Base-by-base conservation (phyloP, 92 coral and sea anemone genomes). In the Parazoanthus darwini region DNA sequence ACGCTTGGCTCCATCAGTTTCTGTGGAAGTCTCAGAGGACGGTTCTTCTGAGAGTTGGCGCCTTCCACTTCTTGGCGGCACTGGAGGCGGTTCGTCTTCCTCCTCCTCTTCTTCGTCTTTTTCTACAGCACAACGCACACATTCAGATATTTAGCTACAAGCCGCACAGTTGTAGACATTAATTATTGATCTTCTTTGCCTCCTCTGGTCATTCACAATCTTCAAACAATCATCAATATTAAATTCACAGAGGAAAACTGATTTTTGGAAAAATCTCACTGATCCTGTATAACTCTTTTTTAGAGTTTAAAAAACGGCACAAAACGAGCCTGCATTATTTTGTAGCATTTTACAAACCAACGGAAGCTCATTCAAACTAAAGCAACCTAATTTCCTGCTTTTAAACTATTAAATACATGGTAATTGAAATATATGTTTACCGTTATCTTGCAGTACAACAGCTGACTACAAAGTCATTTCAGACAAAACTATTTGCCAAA, bases 31-130 rank as follows among this genome's bases (percentile, higher is more conserved):
- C 89, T 89, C 88, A 6, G 83, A 26, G 10, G 63, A 68, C n/a
- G 91, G 87, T 38, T 89, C 91, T 77, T 80, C 82, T 26, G 87
- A 14, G 38, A 84, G 58, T 84, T 71, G 71, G 86, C 80, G 79
- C 50, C 86, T 74, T 42, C 87, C 92, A 71, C 90, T 91, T 22
- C 92, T 94, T 38, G 94, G 94, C 22, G 96, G 94, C 67, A 92
- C 76, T 1, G 98, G 96, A 15, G 98, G 98, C 0, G 93, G 93
- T 58, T 94, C 93, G 73, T 89, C 94, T 11, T 91, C 93, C 80
- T 90, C 89, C 3, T 77, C 86, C 16, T 33, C 91, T 7, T 75
- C 80, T 76, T 33, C 91, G 1, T 38, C 80, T 39, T 20, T 44
- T 18, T 22, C 80, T 76, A 38, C 43, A 39, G 51, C 29, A 39